Percentiles rank a stretch among this genome's conserved stretches.
These are phyloP conservation scores for Cuculus canorus DNA, from an alignment of 2,797 vertebrate species.

Conservation along the genomic window DNA sequence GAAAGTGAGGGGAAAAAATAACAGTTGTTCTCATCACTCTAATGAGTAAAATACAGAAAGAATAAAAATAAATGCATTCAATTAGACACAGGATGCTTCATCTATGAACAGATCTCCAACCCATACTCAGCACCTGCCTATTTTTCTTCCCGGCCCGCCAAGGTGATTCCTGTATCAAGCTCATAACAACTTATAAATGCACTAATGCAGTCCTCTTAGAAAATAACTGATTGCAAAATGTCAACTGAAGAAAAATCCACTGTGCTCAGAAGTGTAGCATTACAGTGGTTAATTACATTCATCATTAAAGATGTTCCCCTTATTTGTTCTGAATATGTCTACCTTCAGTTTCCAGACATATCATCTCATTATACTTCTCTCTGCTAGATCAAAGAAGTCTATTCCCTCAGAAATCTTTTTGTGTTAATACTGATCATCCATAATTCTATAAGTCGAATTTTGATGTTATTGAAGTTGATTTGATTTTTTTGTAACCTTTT, in stretches of 20 bases:
- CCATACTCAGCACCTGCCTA: neutral
- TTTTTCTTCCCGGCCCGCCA: neutral
- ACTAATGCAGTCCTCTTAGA: neutral
- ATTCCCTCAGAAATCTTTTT: neutral
- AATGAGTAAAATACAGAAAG: neutral
- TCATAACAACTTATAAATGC: neutral
- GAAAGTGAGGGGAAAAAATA: neutral
- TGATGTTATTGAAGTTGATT: neutral
- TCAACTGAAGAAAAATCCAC: neutral
- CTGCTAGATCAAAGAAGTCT: constrained; percentile 5
- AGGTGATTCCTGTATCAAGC: neutral
- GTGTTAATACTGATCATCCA: neutral
- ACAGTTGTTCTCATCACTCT: neutral
- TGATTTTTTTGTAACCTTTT: neutral
- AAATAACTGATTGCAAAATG: neutral
- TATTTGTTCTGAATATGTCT: neutral
- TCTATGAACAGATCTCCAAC: neutral
- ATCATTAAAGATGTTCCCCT: neutral
- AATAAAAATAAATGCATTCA: no score
- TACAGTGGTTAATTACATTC: neutral
- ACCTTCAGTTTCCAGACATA: neutral
- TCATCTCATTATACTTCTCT: neutral
- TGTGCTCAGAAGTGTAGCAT: neutral
- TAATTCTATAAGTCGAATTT: neutral
- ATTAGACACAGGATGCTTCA: neutral